Base-by-base conservation (phyloP, 2,113 vertebrate species). In the Montifringilla adamsi region DNA sequence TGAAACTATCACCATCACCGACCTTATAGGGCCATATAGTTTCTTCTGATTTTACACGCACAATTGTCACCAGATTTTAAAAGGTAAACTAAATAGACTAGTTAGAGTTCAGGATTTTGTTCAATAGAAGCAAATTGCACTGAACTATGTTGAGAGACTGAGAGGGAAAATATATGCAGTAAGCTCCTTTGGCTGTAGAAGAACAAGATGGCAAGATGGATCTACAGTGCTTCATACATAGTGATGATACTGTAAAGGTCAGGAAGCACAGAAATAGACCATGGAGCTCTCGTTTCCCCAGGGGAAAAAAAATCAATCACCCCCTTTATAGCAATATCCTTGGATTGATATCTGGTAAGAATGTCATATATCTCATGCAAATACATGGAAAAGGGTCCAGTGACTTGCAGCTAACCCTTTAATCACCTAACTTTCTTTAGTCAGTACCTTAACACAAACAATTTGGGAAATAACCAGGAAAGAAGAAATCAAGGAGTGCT, bases 191-290 rank as follows among this genome's bases (percentile, higher is more conserved):
- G 59, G 56, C 74, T 81, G 19, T 33, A 47, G 84, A 87, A 87
- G 56, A 94, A 88, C 1, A 2, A 47, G 59, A 83, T 59, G n/a
- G 67, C 37, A 94, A 80, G 85, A 74, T 70, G 82, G 70, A 59
- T 91, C 66, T 93, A 70, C 59, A 24, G 67, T 37, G 39, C 20
- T 85, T 94, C 82, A 63, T 74, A 87, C 56, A 81, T 9, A 89
- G 74, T 84, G 74, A 84, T 86, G 75, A 76, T 72, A 69, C 5
- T 33, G 55, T 67, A 94, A 95, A 94, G 82, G 72, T 93, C 63
- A 70, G 33, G 64, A 91, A 95, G 52, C 55, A 76, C 50, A 76
- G 58, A 82, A 68, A 77, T 60, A 19, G 9, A 82, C 70, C 55
- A 69, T 4, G 27, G 37, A 58, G n/a, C 35, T 91, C 41, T 43